A percentile compares a stretch with the other conserved stretches of the same genome.
Evolutionary conservation across 2,888 invertebrate genomes (phyloP).

Genomic region (Oxycera nigricornis): DNA sequence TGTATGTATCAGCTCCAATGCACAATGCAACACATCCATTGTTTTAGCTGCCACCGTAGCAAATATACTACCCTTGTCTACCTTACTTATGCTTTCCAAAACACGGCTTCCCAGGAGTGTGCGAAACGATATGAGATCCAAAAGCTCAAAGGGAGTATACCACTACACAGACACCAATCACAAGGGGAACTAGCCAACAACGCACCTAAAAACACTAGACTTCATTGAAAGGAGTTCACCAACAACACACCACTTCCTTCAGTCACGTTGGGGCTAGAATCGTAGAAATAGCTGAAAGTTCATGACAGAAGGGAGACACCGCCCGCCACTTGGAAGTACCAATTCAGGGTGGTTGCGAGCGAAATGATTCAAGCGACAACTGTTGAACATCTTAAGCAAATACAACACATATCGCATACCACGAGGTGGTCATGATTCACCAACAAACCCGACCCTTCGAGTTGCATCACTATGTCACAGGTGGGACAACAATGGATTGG

Average conservation of each 20-base stretch:
- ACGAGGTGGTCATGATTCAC: slow-evolving; percentile 8
- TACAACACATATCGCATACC: neutral
- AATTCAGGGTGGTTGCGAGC: neutral
- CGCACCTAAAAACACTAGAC: neutral
- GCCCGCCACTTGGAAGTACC: neutral
- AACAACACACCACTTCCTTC: neutral
- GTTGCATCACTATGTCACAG: neutral
- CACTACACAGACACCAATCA: neutral
- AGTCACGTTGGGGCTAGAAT: neutral
- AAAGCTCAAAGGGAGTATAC: neutral
- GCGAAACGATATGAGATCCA: neutral
- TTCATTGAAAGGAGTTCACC: neutral
- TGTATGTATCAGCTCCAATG: neutral
- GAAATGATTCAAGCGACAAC: slow-evolving; percentile 13
- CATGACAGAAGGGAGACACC: neutral
- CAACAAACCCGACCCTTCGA: neutral
- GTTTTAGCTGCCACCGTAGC: neutral
- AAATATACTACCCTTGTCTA: neutral
- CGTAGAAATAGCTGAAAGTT: neutral
- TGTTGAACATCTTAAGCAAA: slow-evolving; percentile 31
- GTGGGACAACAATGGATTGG: slow-evolving; percentile 8
- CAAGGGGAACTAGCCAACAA: neutral
- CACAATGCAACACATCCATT: neutral
- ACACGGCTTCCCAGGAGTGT: neutral
- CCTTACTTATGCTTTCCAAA: neutral